Conservation (phyloP, 2,888 invertebrate genomes). For the Drymonia ruficornis region DNA sequence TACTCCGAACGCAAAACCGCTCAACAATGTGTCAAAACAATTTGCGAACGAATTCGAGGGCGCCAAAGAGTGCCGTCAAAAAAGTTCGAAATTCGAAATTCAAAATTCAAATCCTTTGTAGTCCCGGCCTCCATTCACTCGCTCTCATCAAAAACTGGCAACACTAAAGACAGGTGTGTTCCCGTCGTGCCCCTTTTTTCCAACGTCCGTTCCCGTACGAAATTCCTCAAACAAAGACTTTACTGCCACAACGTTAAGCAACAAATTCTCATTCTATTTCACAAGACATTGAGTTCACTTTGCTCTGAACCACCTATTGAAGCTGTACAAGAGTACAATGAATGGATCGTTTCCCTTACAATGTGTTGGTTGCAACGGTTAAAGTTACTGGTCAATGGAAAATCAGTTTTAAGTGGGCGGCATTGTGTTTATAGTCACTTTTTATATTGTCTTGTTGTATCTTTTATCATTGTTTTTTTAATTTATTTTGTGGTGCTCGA, state of each 20-base stretch:
- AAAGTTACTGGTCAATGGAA: constrained; percentile 52
- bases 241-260: constrained; percentile 29
- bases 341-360: constrained; percentile 82
- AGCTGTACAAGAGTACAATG: constrained; percentile 75
- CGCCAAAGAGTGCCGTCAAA: constrained; percentile 9
- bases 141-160: constrained; percentile 82
- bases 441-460: constrained; percentile 33
- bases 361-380: constrained; percentile 79
- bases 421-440: constrained; percentile 42
- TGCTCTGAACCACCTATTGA: constrained; percentile 30
- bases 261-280: constrained; percentile 22
- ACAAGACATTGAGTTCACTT: constrained; percentile 40
- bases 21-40: constrained; percentile 18
- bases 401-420: constrained; percentile 45
- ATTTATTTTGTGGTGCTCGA: constrained; percentile 68
- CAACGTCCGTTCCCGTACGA: constrained; percentile 78
- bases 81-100: constrained; percentile 60
- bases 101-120: constrained; percentile 63
- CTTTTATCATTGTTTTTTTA: constrained; percentile 61
- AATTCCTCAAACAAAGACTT: constrained; percentile 44
- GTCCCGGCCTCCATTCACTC: constrained; percentile 69
- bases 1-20: too few species aligned
- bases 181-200: constrained; percentile 82
- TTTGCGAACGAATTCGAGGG: constrained; percentile 20
- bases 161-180: constrained; percentile 83